Conservation (phyloP, 2,113 vertebrate species). For the Columba livia region DNA sequence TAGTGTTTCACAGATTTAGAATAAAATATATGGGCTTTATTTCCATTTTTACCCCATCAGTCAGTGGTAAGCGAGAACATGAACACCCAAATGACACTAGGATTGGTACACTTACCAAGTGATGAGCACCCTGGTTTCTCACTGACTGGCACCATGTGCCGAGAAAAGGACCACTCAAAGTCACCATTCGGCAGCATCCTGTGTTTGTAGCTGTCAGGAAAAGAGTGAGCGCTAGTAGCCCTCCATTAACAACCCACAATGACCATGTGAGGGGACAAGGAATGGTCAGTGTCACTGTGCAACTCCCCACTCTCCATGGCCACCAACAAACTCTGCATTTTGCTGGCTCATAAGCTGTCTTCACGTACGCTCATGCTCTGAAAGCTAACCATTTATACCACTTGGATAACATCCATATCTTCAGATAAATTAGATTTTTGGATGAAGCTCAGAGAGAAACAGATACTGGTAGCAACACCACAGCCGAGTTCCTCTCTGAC, state of each 20-base stretch:
- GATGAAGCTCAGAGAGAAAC: background rate
- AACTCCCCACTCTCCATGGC: background rate
- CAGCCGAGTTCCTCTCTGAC: background rate
- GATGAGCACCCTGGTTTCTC: background rate
- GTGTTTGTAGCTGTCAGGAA: fast-evolving
- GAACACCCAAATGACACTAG: fast-evolving
- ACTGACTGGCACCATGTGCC: fast-evolving
- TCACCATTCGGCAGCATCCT: background rate
- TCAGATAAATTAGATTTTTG: background rate
- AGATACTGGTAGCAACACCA: background rate
- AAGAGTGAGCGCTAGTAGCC: background rate
- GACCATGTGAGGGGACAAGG: background rate
- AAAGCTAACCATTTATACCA: background rate
- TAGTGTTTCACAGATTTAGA: background rate
- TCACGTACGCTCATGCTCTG: background rate
- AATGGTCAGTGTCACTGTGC: background rate
- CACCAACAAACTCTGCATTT: background rate
- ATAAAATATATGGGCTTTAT: background rate
- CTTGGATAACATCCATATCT: background rate
- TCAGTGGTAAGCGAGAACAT: background rate
- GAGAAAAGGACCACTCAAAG: background rate
- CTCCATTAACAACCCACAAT: background rate
- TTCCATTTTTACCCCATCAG: background rate
- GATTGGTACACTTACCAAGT: background rate
- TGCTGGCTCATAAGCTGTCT: fast-evolving